Conservation (phyloP, 2,113 vertebrate species). For the Mesoclemmys tuberculata region DNA sequence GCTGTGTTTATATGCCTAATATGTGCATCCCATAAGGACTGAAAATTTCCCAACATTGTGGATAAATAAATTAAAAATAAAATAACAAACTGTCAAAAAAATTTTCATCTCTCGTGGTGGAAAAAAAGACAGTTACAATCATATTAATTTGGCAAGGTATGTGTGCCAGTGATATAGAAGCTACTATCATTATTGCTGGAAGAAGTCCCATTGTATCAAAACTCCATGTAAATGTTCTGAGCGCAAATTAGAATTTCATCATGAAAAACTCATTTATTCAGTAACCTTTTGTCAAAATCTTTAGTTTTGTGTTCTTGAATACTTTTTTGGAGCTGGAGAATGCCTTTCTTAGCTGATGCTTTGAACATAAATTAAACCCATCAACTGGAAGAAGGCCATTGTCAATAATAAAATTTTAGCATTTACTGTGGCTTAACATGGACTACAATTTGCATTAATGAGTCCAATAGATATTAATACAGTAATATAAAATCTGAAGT, state of each 20-base stretch:
- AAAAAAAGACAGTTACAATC: not conserved
- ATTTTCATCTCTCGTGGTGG: not conserved
- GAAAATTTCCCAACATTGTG: not conserved
- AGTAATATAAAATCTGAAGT: slow-evolving; percentile 30
- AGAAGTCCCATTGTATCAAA: not conserved
- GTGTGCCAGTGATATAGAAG: not conserved
- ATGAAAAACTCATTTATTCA: not conserved
- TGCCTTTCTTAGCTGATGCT: not conserved
- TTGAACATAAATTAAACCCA: not conserved
- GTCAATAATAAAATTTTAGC: slow-evolving; percentile 12
- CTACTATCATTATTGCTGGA: not conserved
- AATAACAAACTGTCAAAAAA: not conserved
- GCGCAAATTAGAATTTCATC: not conserved
- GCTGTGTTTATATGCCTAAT: not conserved
- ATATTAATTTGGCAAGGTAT: not conserved
- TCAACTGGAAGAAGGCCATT: not conserved
- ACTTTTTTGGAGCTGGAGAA: not conserved
- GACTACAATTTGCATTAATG: not conserved
- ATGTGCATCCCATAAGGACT: not conserved
- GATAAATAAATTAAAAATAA: not conserved
- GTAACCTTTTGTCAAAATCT: not conserved
- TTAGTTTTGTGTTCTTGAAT: not conserved
- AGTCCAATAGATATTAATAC: not conserved
- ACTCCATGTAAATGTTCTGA: not conserved
- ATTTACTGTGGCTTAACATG: not conserved